These are phyloP conservation scores for Melanotaenia maccullochi DNA, from an alignment of 2,797 vertebrate genomes.

Conservation along the genomic window DNA sequence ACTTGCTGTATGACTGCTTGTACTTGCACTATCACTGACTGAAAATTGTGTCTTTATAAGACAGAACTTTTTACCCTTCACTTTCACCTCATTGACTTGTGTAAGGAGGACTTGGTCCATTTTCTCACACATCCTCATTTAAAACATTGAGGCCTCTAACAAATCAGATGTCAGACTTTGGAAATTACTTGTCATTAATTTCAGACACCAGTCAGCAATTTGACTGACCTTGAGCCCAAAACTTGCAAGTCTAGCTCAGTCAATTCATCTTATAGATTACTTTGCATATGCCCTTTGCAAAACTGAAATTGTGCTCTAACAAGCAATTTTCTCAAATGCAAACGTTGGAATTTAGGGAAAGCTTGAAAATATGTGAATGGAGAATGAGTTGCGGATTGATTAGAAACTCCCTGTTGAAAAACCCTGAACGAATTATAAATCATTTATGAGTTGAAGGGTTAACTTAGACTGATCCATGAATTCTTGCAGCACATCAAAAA, in stretches of 20 bases:
- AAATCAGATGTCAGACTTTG: conserved; percentile 65
- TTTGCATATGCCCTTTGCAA: conserved; percentile 29
- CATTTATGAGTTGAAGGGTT: conserved; percentile 61
- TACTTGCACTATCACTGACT: background rate
- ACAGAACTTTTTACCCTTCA: conserved; percentile 33
- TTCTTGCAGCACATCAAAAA: conserved; percentile 47
- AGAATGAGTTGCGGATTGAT: conserved; percentile 45
- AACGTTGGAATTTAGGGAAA: conserved; percentile 23
- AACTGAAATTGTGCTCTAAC: conserved; percentile 27
- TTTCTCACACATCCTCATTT: conserved; percentile 35
- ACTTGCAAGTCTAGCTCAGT: conserved; percentile 40
- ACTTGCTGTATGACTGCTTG: background rate
- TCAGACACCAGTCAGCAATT: conserved; percentile 70
- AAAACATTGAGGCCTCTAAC: conserved; percentile 42
- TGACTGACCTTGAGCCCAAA: conserved; percentile 68
- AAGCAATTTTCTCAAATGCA: conserved; percentile 24
- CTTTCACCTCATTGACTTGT: conserved; percentile 45
- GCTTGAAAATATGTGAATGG: conserved; percentile 32
- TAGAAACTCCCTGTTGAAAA: conserved; percentile 57
- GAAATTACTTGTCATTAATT: conserved; percentile 75
- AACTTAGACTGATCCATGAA: conserved; percentile 62
- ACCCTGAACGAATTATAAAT: conserved; percentile 51
- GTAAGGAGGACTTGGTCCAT: conserved; percentile 19
- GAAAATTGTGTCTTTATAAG: background rate
- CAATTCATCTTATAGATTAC: conserved; percentile 49